These are phyloP conservation scores for Bombus huntii DNA, from an alignment of 1,140 invertebrate genomes.

Conservation along the genomic window DNA sequence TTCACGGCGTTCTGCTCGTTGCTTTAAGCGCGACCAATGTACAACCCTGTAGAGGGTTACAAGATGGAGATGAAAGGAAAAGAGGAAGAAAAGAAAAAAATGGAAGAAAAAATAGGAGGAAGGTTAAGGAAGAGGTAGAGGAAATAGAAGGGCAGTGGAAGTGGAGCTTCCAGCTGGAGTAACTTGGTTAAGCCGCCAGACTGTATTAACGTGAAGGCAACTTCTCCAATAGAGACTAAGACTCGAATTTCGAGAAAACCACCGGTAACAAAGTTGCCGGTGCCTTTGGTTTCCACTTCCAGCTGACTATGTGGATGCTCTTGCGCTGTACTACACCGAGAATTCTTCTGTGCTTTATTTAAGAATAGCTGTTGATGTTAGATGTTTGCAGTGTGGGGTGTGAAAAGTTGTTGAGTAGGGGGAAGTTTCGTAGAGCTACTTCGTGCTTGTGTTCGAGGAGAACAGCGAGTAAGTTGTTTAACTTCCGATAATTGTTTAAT, in stretches of 20 bases:
- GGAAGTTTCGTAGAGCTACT: not conserved
- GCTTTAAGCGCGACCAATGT: conserved; percentile 40
- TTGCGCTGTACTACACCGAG: not conserved
- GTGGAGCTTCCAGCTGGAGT: conserved; percentile 30
- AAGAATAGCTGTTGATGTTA: not conserved
- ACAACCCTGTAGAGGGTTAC: not conserved
- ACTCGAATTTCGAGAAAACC: conserved; percentile 41
- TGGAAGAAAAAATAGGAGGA: not conserved
- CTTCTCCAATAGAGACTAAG: conserved; percentile 43
- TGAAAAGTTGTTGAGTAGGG: not conserved
- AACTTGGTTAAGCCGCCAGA: conserved; percentile 59
- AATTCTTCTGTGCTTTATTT: not conserved
- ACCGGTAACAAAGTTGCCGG: not conserved
- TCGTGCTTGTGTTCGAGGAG: not conserved
- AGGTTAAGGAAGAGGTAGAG: conserved; percentile 3
- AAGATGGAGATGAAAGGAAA: not conserved
- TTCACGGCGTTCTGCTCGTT: not conserved
- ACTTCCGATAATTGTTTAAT: not conserved
- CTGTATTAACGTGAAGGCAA: conserved; percentile 47
- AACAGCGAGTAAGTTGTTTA: not conserved
- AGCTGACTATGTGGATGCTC: not conserved
- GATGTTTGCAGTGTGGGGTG: not conserved
- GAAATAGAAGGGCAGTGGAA: conserved; percentile 19
- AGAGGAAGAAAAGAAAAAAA: not conserved
- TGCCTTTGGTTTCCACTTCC: not conserved